Evolutionary conservation across 1,140 invertebrate species (phyloP), one percentile per base, ranked within the genome.

Genomic region (Drosophila repleta): DNA sequence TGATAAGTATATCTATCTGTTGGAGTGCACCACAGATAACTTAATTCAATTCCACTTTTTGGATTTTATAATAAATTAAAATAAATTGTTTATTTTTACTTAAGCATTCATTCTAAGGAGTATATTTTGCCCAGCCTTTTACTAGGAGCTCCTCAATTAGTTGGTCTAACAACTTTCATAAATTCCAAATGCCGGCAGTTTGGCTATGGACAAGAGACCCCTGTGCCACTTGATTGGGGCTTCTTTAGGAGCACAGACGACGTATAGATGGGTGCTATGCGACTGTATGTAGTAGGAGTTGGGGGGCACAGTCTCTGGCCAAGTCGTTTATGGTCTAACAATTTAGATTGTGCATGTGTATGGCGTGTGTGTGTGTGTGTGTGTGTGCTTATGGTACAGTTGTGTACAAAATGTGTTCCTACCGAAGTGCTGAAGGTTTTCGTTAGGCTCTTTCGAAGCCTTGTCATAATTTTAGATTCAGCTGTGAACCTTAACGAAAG

Each of bases 401-500:
- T 75, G 79, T 82, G 80, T 60, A 66, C 51, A 73, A 84, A 83
- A 79, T 67, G 49, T 39, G 43, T 51, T 45, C 48, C 41, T 29
- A 52, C 29, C 37, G 39, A 49, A 32, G 57, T 29, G 32, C 24
- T 39, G 53, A 67, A 62, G 57, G 74, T 29, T 58, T 74, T 49
- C 51, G 51, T 68, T 76, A 88, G 83, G 65, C 84, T 87, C 75
- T 74, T 70, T 72, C 64, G 48, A 57, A 62, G 76, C 48, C 68
- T 71, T 74, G 57, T 70, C 66, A 75, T 75, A 60, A 56, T 63
- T 76, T 76, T 29, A 43, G 15, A 49, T 58, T 45, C 41, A 58
- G 71, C 63, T 75, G 46, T 67, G 46, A 56, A 62, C 67, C 62
- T 87, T 76, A 80, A 85, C 82, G 82, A 69, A 87, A 82, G 77